Conservation (phyloP, 1,140 invertebrate genomes). For the Drosophila nikananu region DNA sequence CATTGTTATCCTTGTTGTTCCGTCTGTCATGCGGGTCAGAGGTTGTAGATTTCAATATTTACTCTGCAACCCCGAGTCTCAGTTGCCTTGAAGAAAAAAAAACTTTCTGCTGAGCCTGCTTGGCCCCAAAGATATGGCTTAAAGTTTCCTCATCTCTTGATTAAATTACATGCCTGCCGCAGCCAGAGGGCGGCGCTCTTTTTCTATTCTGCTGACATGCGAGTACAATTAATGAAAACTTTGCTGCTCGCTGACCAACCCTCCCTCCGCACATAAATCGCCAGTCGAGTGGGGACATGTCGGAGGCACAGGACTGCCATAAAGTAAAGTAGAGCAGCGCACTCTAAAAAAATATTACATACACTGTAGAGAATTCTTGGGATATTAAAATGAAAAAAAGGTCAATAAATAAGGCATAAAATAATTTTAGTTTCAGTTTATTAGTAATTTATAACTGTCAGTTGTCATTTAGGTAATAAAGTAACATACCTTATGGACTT, state of each 20-base stretch:
- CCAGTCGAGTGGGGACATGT: conserved; percentile 46
- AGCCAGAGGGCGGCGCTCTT: conserved; percentile 21
- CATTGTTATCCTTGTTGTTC: conserved; percentile 69
- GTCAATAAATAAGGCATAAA: not conserved
- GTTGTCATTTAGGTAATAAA: too few relatives aligned
- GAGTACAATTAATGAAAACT: conserved; percentile 66
- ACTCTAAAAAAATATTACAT: conserved; percentile 23
- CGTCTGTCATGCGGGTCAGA: conserved; percentile 69
- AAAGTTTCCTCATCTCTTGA: conserved; percentile 73
- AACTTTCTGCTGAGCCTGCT: conserved; percentile 58
- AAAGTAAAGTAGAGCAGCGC: conserved; percentile 46
- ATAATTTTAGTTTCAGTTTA: too few relatives aligned
- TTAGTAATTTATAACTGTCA: too few relatives aligned
- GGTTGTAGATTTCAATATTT: conserved; percentile 79
- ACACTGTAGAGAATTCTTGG: not conserved
- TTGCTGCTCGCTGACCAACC: conserved; percentile 47
- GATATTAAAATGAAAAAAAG: not conserved
- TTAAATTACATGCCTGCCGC: conserved; percentile 73
- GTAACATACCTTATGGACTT: too few relatives aligned
- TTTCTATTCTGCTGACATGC: conserved; percentile 54
- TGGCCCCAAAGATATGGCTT: conserved; percentile 51
- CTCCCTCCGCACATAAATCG: conserved; percentile 61
- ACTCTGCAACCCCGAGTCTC: conserved; percentile 41
- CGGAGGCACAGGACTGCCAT: conserved; percentile 61
- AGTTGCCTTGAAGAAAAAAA: conserved; percentile 10